Conservation (phyloP, 2,797 vertebrate genomes). For the Chelmon rostratus region DNA sequence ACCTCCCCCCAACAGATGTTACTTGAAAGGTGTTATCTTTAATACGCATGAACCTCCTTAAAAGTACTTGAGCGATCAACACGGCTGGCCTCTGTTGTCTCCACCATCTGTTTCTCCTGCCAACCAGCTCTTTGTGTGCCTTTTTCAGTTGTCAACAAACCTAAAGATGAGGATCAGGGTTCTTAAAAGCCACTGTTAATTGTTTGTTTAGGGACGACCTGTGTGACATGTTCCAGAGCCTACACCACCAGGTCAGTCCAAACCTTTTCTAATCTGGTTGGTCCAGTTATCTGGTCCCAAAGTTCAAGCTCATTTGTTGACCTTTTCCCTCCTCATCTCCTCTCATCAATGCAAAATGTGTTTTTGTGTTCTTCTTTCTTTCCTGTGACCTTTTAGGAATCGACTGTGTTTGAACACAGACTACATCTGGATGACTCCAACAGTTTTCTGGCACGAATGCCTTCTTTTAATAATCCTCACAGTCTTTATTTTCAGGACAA, state of each 20-base stretch:
- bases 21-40: background rate
- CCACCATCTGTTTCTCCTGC: background rate
- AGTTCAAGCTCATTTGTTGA: conserved; percentile 33
- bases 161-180: conserved; percentile 1
- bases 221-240: conserved; percentile 17
- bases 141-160: conserved; percentile 14
- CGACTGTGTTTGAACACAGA: conserved; percentile 7
- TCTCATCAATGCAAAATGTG: conserved; percentile 46
- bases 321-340: conserved; percentile 12
- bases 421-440: conserved; percentile 26
- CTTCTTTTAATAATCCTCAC: background rate
- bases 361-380: conserved; percentile 29
- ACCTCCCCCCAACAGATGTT: background rate
- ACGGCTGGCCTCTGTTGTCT: background rate
- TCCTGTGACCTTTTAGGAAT: conserved; percentile 43
- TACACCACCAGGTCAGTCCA: background rate
- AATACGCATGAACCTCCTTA: background rate
- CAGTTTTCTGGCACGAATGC: background rate
- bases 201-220: conserved; percentile 33
- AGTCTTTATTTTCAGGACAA: background rate
- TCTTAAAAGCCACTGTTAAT: no score
- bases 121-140: background rate
- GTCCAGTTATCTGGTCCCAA: conserved; percentile 12
- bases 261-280: conserved; percentile 33
- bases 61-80: background rate